A percentile compares a stretch with the other conserved stretches of the same genome.
phyloP scores from a whole-genome alignment of 2,113 vertebrate genomes.

The Trichomycterus rosablanca region DNA sequence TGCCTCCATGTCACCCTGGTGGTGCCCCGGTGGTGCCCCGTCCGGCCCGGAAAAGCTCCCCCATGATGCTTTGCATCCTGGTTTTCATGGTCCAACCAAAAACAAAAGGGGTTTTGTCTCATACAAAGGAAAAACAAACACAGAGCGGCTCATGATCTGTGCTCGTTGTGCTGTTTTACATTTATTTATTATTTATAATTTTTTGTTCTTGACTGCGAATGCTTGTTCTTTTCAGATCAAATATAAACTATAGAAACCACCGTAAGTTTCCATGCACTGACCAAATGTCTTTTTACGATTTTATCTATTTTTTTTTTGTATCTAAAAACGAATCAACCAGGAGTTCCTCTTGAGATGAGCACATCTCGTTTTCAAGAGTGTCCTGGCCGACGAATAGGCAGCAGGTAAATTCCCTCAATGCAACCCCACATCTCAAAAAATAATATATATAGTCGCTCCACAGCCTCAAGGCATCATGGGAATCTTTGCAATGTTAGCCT shows the following conservation, averaged over 20 bases:
- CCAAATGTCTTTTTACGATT: slow-evolving; percentile 72
- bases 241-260: slow-evolving; percentile 43
- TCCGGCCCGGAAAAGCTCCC: no score
- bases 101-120: slow-evolving; percentile 71
- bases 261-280: slow-evolving; percentile 64
- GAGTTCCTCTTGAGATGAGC: slow-evolving; percentile 82
- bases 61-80: slow-evolving; percentile 33
- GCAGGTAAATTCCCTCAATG: slow-evolving; percentile 76
- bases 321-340: slow-evolving; percentile 80
- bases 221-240: slow-evolving; percentile 66
- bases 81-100: slow-evolving; percentile 48
- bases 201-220: slow-evolving; percentile 62
- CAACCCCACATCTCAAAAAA: slow-evolving; percentile 57
- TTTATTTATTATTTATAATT: slow-evolving; percentile 27
- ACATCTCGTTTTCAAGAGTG: slow-evolving; percentile 81
- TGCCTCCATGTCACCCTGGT: neutral
- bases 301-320: slow-evolving; percentile 70
- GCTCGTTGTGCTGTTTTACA: slow-evolving; percentile 71
- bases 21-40: no score
- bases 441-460: no score
- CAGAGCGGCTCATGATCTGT: slow-evolving; percentile 69
- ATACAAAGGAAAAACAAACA: slow-evolving; percentile 69
- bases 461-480: slow-evolving; percentile 29
- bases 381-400: slow-evolving; percentile 77
- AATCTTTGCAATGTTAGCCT: no score